Conservation (phyloP, 92 coral and sea anemone genomes). For the Galaxea fascicularis region DNA sequence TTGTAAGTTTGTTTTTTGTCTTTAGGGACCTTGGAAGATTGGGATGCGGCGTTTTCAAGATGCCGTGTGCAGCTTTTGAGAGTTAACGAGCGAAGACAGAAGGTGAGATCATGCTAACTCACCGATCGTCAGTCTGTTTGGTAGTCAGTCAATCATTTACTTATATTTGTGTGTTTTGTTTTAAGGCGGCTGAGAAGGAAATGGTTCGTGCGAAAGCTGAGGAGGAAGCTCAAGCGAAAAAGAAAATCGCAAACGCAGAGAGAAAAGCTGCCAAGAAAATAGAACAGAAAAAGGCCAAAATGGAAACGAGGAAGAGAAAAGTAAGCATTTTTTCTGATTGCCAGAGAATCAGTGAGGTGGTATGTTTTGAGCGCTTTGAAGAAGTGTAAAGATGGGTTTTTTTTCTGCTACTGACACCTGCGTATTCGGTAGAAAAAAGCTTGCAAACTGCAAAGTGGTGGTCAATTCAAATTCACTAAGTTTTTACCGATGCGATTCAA, state of each 20-base stretch:
- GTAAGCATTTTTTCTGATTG: slow-evolving; percentile 1
- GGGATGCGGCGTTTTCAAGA: slow-evolving; percentile 83
- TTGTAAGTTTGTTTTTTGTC: not conserved
- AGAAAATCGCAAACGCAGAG: slow-evolving; percentile 60
- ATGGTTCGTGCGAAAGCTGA: slow-evolving; percentile 69
- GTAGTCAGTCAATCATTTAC: not conserved
- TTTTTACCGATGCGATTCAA: no score
- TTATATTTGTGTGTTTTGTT: not conserved
- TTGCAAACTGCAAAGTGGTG: no score
- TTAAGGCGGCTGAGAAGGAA: slow-evolving; percentile 72
- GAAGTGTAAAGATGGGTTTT: no score
- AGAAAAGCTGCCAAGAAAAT: slow-evolving; percentile 77
- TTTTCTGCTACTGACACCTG: no score
- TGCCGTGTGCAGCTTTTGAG: slow-evolving; percentile 82
- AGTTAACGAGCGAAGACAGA: slow-evolving; percentile 84
- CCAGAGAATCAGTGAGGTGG: not conserved
- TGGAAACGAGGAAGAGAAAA: slow-evolving; percentile 69
- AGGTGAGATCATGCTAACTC: slow-evolving; percentile 51
- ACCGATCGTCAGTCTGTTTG: not conserved
- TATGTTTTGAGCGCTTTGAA: no score
- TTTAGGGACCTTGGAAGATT: slow-evolving; percentile 91
- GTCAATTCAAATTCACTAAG: no score
- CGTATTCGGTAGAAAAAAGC: no score
- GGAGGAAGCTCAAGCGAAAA: slow-evolving; percentile 71
- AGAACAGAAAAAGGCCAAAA: slow-evolving; percentile 67